Evolutionary conservation across 2,888 invertebrate species (phyloP), one percentile per base, ranked within the genome.

Genomic region (Panorpa germanica): DNA sequence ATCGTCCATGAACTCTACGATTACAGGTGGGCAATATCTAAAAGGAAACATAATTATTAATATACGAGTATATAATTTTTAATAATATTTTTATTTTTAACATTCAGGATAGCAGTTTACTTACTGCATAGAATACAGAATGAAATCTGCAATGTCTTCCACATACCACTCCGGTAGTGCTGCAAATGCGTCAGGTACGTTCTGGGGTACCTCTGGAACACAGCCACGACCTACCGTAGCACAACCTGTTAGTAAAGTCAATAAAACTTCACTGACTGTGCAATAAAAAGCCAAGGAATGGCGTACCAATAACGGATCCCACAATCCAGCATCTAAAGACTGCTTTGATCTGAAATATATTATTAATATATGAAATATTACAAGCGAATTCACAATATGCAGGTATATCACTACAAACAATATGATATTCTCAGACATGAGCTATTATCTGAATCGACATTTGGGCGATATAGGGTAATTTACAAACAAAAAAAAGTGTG

Each of bases 111-210:
- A 25, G 33, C 20, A 13, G 33, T 34, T 27, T 35, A 73, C 82
- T 78, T 58, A 86, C 85, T 88, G 88, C 45, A 93, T 67, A 4
- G 82, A 72, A 49, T 93, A 91, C 18, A 91, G 67, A 45, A 95
- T 65, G 55, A 95, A 88, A 55, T 96, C 95, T 8, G 95, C 90
- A 42, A 95, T 78, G 50, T 96, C 95, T 56, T 96, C 96, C 41
- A 96, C 73, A 53, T 90, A 86, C 81, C 91, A 95, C 61, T 96
- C 95, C 22, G 96, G 96, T 47, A 88, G 64, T 43, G 91, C 85
- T 31, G 77, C 71, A 61, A 93, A 95, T 41, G 75, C 65, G 41
- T 66, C 63, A 10, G 80, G 70, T 28, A 73, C 61, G 40, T 67
- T 66, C 20, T 60, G 59, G 10, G 71, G 70, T 35, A 70, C 50